A percentile compares a stretch with the other conserved stretches of the same genome.
phyloP scores from a whole-genome alignment of 2,113 vertebrate species.

The Apteryx mantelli region DNA sequence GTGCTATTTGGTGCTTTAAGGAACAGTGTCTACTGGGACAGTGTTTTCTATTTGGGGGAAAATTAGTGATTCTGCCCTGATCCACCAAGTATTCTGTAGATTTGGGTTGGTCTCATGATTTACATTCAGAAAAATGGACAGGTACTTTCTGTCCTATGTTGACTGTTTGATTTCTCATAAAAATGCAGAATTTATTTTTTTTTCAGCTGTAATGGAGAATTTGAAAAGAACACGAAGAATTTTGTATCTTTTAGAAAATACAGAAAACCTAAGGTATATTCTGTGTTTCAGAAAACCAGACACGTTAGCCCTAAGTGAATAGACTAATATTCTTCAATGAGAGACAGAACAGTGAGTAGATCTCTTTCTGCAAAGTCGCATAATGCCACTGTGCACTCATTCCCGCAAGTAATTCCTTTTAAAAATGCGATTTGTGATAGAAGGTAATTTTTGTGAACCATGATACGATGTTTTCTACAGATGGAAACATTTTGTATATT shows the following conservation, averaged over 20 bases:
- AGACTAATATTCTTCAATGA: not conserved
- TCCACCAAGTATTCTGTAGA: not conserved
- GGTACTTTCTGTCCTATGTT: not conserved
- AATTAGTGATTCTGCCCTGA: not conserved
- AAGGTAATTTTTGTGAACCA: not conserved
- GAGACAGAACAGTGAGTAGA: not conserved
- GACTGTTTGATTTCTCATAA: not conserved
- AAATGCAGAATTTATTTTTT: not conserved
- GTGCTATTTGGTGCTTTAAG: not conserved
- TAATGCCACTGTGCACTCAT: rapidly evolving
- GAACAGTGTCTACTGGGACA: not conserved
- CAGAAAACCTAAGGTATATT: not conserved
- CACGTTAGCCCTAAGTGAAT: not conserved
- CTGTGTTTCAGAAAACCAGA: not conserved
- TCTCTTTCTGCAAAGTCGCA: not conserved
- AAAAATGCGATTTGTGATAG: not conserved
- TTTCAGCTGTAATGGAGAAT: not conserved
- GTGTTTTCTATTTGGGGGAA: not conserved
- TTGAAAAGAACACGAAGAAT: not conserved
- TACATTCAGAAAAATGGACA: not conserved
- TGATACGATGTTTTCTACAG: not conserved
- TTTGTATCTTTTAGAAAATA: not conserved
- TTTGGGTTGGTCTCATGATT: not conserved
- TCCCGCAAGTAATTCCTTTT: not conserved
- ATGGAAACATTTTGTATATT: not conserved